A percentile compares a stretch with the other conserved stretches of the same genome.
Evolutionary conservation across 2,888 invertebrate genomes (phyloP).

Genomic region (Mycalesis mineus): DNA sequence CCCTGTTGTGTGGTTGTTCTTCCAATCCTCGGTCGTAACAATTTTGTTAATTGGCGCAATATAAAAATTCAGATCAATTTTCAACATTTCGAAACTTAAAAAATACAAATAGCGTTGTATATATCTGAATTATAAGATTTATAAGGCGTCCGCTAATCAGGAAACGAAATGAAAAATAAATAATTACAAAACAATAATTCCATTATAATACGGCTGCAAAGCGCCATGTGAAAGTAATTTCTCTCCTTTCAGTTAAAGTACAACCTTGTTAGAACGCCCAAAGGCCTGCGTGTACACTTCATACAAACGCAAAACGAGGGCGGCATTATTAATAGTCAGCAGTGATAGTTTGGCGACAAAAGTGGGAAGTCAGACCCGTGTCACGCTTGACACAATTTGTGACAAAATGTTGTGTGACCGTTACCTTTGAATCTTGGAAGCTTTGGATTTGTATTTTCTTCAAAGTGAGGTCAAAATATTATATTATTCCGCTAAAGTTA

Average conservation of each 20-base stretch:
- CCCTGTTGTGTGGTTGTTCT: too few species aligned
- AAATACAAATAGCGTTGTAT: too few species aligned
- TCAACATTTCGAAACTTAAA: too few species aligned
- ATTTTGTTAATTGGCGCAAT: too few species aligned
- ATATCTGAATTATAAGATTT: too few species aligned
- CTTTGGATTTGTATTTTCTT: conserved; percentile 4
- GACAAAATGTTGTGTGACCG: background rate
- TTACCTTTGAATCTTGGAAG: conserved; percentile 2
- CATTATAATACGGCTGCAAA: too few species aligned
- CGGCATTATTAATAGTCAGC: conserved; percentile 1
- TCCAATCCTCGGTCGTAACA: too few species aligned
- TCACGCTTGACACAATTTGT: conserved; percentile 20
- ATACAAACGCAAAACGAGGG: background rate
- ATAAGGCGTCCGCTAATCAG: too few species aligned
- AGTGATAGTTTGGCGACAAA: conserved; percentile 12
- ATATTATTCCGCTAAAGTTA: background rate
- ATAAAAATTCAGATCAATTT: too few species aligned
- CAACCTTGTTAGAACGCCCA: background rate
- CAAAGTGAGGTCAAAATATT: background rate
- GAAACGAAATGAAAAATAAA: too few species aligned
- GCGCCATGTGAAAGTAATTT: too few species aligned
- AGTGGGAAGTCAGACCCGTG: conserved; percentile 21
- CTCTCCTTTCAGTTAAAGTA: background rate
- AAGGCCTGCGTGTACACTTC: background rate
- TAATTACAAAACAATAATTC: too few species aligned